Evolutionary conservation across 2,113 vertebrate genomes (phyloP).

Genomic region (Holacanthus passer): DNA sequence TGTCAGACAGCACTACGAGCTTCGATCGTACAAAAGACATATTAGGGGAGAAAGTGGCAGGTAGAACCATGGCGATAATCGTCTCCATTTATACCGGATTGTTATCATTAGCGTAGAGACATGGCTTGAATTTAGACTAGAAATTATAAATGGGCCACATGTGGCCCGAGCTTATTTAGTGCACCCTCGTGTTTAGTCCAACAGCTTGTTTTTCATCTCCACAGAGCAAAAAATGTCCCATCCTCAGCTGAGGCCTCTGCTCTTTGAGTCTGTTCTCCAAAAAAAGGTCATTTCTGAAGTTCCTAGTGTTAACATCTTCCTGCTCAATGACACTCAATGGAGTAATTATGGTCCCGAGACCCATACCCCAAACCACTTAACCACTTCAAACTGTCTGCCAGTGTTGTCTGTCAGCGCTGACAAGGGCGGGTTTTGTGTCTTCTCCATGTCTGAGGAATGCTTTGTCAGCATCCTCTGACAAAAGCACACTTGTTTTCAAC

Average conservation of each 20-base stretch:
- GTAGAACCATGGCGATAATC: conserved; percentile 61
- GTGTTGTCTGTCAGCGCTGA: conserved; percentile 40
- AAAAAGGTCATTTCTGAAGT: conserved; percentile 7
- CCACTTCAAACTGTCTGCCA: conserved; percentile 50
- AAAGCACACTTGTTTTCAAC: conserved; percentile 53
- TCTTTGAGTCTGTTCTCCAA: background rate
- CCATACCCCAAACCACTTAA: conserved; percentile 46
- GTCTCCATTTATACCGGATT: conserved; percentile 48
- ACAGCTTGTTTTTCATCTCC: conserved; percentile 28
- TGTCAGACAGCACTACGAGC: conserved; percentile 50
- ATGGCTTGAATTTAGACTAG: conserved; percentile 37
- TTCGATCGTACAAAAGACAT: conserved; percentile 51
- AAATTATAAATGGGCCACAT: conserved; percentile 34
- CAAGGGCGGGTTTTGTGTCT: conserved; percentile 64
- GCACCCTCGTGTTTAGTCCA: conserved; percentile 8
- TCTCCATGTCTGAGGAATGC: conserved; percentile 45
- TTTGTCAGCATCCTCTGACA: conserved; percentile 56
- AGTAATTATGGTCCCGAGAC: conserved; percentile 52
- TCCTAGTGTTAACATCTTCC: conserved; percentile 19
- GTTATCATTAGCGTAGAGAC: conserved; percentile 55
- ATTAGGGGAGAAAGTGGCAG: conserved; percentile 57
- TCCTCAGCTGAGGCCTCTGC: background rate
- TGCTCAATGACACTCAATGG: conserved; percentile 41
- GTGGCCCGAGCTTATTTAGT: conserved; percentile 38
- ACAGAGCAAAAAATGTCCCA: background rate